These are phyloP conservation scores for Paraescarpia echinospica DNA, from an alignment of 1,140 invertebrate species.

Conservation along the genomic window DNA sequence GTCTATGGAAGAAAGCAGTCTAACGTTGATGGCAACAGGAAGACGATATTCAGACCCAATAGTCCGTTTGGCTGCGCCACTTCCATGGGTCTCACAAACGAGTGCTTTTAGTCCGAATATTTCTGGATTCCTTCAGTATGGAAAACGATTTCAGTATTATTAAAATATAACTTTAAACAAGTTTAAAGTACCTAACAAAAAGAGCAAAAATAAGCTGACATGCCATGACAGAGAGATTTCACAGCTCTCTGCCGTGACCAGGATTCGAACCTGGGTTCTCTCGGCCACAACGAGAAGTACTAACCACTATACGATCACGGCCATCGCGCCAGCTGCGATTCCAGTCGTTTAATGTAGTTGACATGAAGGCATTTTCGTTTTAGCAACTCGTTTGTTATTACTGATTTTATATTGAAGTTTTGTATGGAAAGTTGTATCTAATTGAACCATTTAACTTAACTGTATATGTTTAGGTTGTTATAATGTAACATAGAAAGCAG, in stretches of 20 bases:
- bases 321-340: not conserved
- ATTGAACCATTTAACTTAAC: not conserved
- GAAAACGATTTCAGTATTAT: too few species aligned
- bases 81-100: too few species aligned
- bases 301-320: slow-evolving; percentile 4
- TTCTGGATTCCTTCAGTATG: too few species aligned
- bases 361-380: not conserved
- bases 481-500: not conserved
- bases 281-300: slow-evolving; percentile 3
- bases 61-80: too few species aligned
- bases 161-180: too few species aligned
- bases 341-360: not conserved
- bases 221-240: slow-evolving; percentile 4
- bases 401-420: not conserved
- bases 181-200: not conserved
- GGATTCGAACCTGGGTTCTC: slow-evolving; percentile 3
- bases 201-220: not conserved
- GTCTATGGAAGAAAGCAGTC: too few species aligned
- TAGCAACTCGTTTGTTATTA: not conserved
- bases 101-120: too few species aligned
- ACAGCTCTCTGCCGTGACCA: not conserved
- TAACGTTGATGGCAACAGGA: too few species aligned
- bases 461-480: not conserved
- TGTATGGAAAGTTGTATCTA: not conserved
- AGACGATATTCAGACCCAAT: too few species aligned